Evolutionary conservation across 2,888 invertebrate genomes (phyloP).

Genomic region (Nasonovia ribisnigri): DNA sequence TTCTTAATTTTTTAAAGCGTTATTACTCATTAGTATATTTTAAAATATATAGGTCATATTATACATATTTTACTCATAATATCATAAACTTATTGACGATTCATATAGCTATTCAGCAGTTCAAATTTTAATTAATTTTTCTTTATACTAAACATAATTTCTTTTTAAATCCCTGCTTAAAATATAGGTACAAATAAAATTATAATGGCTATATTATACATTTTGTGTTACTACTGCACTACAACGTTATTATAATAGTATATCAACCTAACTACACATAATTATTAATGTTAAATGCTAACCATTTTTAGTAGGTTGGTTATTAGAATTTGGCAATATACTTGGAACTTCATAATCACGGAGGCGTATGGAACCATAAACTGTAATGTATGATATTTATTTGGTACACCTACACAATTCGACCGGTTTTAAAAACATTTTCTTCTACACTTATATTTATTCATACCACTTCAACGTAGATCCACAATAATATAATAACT

Average conservation of each 20-base stretch:
- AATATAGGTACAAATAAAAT: not conserved
- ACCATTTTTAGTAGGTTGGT: not conserved
- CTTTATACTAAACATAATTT: not conserved
- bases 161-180: not conserved
- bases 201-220: not conserved
- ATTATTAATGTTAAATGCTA: not conserved
- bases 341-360: not conserved
- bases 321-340: not conserved
- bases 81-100: not conserved
- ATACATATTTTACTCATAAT: not conserved
- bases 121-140: not conserved
- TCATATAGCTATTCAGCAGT: not conserved
- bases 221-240: not conserved
- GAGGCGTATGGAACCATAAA: not conserved
- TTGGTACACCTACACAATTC: not conserved
- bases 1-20: not conserved
- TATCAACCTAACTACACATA: not conserved
- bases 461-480: not conserved
- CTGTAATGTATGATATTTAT: not conserved
- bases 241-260: not conserved
- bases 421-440: conserved; percentile 38
- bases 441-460: not conserved
- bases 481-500: not conserved
- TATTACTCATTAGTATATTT: not conserved
- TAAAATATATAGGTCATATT: not conserved